phyloP scores from a whole-genome alignment of 2,797 vertebrate genomes.

The Buphagus erythrorhynchus region DNA sequence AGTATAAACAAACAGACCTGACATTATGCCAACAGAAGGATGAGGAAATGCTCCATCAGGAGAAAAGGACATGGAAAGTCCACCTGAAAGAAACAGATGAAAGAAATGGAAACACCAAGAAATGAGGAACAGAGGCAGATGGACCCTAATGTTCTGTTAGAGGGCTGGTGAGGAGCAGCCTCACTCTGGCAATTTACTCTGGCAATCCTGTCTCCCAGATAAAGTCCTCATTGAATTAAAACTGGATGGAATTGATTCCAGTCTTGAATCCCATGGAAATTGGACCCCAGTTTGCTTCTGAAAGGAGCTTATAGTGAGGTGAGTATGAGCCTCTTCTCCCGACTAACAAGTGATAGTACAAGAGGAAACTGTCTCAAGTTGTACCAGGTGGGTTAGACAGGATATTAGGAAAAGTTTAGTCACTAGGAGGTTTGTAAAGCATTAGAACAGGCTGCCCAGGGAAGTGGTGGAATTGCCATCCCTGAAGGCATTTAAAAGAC shows the following conservation, averaged over 20 bases:
- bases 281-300: not conserved
- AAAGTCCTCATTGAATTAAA: not conserved
- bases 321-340: not conserved
- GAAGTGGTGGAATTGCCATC: not conserved
- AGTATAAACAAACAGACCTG: not conserved
- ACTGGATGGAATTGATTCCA: not conserved
- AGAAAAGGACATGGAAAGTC: not conserved
- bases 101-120: not conserved
- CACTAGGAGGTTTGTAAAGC: not conserved
- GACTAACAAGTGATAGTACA: not conserved
- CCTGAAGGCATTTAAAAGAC: not conserved
- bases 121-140: not conserved
- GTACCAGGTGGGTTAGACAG: not conserved
- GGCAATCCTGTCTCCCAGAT: not conserved
- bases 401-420: not conserved
- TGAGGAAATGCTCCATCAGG: not conserved
- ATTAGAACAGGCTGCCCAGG: not conserved
- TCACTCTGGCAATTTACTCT: not conserved
- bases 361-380: not conserved
- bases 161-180: not conserved
- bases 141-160: not conserved
- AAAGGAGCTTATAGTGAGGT: not conserved
- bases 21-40: constrained; percentile 1
- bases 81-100: not conserved
- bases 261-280: not conserved